Evolutionary conservation across 2,797 vertebrate species (phyloP).

Genomic region (Huso huso): DNA sequence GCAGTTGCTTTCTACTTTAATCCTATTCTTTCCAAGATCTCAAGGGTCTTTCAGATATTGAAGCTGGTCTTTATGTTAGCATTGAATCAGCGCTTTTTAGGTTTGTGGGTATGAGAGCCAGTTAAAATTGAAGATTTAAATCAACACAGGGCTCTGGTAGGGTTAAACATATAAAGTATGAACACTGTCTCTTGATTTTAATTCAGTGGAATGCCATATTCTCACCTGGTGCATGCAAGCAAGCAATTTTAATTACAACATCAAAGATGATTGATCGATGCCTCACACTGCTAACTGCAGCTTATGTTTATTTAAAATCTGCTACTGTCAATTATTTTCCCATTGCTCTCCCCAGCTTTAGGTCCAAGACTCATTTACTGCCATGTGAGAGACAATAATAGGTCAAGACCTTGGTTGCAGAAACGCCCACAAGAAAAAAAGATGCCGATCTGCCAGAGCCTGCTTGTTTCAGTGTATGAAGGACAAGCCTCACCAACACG

Average conservation of each 20-base stretch:
- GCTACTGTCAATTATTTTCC: constrained; percentile 3
- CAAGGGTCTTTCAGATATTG: too few species aligned
- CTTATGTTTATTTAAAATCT: constrained; percentile 7
- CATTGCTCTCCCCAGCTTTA: not conserved
- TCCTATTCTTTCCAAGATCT: too few species aligned
- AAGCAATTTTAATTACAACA: constrained; percentile 6
- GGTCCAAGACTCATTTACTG: not conserved
- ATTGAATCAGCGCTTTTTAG: too few species aligned
- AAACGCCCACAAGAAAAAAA: not conserved
- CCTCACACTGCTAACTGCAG: not conserved
- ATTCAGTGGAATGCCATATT: constrained; percentile 1
- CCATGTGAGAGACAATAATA: not conserved
- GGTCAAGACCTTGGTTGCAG: not conserved
- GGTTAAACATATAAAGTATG: not conserved
- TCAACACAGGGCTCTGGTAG: not conserved
- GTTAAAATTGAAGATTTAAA: not conserved
- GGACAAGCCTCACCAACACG: too few species aligned
- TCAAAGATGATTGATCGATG: constrained; percentile 9
- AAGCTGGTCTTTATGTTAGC: too few species aligned
- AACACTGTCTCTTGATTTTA: not conserved
- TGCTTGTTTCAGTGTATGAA: too few species aligned
- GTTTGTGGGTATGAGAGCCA: too few species aligned
- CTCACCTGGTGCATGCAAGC: not conserved
- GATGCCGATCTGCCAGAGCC: too few species aligned
- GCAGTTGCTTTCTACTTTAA: too few species aligned